Base-by-base conservation (phyloP, 2,113 vertebrate genomes). In the Zonotrichia leucophrys region DNA sequence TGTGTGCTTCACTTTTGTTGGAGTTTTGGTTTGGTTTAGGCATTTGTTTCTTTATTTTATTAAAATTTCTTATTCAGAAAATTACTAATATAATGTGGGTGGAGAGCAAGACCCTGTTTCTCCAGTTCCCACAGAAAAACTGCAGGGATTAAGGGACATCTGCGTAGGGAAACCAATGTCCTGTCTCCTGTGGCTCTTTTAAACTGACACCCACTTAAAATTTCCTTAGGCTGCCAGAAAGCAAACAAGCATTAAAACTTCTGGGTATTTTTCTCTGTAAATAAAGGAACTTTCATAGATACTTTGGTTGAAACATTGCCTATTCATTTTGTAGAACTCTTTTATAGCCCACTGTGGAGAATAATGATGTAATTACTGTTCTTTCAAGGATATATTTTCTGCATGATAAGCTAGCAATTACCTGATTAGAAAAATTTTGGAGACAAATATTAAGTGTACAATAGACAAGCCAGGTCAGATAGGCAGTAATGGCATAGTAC, bases 351-450 rank as follows among this genome's bases (percentile, higher is more conserved):
- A 85, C 93, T 96, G 77, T 95, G 83, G 66, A 97, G 78, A 68
- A 92, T 95, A 97, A 96, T 82, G 62, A 87, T 83, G 84, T 91
- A 96, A 97, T 97, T 94, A 95, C 46, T 79, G 88, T 89, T 95
- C 89, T 95, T 97, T 95, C 87, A 96, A 90, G 85, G 87, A 87
- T 95, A 84, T 64, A 92, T 97, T 97, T 89, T 95, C 93, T 96
- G 89, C 73, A 84, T 84, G 60, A 96, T 96, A 95, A 97, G 96
- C 87, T 92, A 96, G 89, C 82, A 98, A 97, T 97, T 97, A 95
- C 62, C 92, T 94, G 70, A 97, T 98, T 92, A 97, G 77, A 93
- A 93, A 95, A 92, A 96, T 66, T 92, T 94, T 90, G 86, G 79
- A 96, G 95, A 90, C 72, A 91, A 85, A 55, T 94, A 94, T 96